These are phyloP conservation scores for Alosa alosa DNA, from an alignment of 2,113 vertebrate genomes.

Conservation along the genomic window DNA sequence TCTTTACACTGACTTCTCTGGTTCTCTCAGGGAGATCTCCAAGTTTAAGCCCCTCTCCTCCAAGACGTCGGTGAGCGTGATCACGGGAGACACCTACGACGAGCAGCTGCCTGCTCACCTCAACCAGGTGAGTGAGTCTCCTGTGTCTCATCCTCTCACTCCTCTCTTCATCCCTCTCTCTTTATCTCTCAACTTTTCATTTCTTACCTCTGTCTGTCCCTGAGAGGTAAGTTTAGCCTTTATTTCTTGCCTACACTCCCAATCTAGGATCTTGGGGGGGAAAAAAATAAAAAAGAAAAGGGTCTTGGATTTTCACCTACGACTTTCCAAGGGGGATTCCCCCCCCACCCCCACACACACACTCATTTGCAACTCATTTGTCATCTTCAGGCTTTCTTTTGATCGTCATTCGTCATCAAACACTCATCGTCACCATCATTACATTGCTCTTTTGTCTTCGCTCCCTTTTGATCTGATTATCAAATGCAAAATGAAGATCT, in stretches of 20 bases:
- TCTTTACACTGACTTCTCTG: background rate
- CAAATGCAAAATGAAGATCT: background rate
- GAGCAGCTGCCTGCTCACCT: constrained; percentile 66
- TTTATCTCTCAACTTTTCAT: background rate
- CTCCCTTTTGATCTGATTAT: background rate
- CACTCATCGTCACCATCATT: background rate
- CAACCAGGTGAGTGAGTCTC: constrained; percentile 66
- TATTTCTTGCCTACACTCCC: background rate
- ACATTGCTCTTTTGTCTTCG: background rate
- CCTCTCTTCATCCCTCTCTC: background rate
- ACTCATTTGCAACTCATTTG: background rate
- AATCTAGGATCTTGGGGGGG: too few species aligned
- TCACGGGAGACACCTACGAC: constrained; percentile 73
- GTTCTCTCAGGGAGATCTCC: constrained; percentile 67
- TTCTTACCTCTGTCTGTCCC: background rate
- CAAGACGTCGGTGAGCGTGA: constrained; percentile 68
- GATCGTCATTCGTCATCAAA: background rate
- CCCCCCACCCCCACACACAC: background rate
- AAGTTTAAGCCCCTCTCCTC: constrained; percentile 73
- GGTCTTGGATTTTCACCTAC: background rate
- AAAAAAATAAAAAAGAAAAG: too few species aligned
- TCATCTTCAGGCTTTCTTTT: background rate
- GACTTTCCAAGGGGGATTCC: background rate
- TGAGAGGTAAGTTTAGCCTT: background rate
- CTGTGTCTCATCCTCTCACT: background rate